Conservation (phyloP, 2,113 vertebrate genomes). For the Gnathonemus echidnorhynchus region DNA sequence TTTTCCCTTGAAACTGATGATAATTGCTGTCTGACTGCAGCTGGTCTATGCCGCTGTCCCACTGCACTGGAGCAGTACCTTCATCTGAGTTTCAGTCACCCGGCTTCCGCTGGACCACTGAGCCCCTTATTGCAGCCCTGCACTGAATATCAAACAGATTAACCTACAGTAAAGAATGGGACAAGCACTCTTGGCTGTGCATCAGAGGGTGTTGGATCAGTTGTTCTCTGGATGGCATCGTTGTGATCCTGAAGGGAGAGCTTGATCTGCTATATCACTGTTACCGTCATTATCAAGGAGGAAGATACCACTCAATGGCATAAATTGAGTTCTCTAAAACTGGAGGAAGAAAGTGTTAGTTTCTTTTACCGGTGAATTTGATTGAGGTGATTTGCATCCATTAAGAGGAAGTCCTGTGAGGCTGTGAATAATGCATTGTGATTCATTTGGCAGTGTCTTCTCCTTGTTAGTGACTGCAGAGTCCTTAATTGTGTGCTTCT, state of each 20-base stretch:
- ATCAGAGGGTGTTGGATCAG: not conserved
- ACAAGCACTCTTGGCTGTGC: not conserved
- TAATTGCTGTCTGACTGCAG: not conserved
- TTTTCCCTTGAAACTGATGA: not conserved
- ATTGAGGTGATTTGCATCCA: not conserved
- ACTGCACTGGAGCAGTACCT: not conserved
- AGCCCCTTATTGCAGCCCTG: not conserved
- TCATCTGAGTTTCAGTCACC: not conserved
- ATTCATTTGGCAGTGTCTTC: not conserved
- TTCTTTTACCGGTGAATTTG: not conserved
- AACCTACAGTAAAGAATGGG: not conserved
- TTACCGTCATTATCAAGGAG: not conserved
- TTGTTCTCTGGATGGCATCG: not conserved
- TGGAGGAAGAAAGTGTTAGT: not conserved
- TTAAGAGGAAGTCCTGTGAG: too few species aligned
- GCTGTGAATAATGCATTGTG: slow-evolving; percentile 13
- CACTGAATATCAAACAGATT: not conserved
- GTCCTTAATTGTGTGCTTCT: not conserved
- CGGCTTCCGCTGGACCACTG: not conserved
- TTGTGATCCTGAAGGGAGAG: not conserved
- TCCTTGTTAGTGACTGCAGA: not conserved
- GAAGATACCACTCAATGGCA: not conserved
- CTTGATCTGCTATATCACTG: not conserved
- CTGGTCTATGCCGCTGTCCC: not conserved
- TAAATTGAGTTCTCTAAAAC: not conserved